Percentiles rank a stretch among this genome's conserved stretches.
These are phyloP conservation scores for Notamacropus eugenii DNA, from an alignment of 2,797 vertebrate species.

Conservation along the genomic window DNA sequence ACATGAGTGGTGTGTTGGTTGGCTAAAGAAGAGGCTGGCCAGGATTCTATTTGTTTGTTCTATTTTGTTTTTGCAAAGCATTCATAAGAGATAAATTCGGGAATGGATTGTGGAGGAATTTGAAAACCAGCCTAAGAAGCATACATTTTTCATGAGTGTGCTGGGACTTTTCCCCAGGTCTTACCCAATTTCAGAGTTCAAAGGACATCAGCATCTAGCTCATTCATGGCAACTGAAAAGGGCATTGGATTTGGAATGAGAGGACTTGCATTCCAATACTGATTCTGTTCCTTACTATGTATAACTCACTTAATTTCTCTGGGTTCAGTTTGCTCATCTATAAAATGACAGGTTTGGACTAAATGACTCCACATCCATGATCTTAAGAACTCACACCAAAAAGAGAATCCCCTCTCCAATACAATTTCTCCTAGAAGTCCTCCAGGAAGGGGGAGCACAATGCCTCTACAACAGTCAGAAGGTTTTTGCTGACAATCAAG, in stretches of 20 bases:
- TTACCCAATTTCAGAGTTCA: background rate
- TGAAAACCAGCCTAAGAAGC: background rate
- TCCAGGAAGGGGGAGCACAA: background rate
- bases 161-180: background rate
- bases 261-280: background rate
- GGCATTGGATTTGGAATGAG: background rate
- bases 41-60: background rate
- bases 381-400: background rate
- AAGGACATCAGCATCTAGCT: background rate
- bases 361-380: background rate
- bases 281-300: background rate
- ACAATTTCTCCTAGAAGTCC: background rate
- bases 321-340: background rate
- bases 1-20: background rate
- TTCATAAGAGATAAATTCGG: background rate
- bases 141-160: background rate
- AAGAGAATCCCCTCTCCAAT: background rate
- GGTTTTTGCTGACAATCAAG: background rate
- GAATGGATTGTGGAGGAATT: background rate
- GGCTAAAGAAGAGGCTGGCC: background rate
- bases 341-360: background rate
- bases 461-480: background rate
- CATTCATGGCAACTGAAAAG: background rate
- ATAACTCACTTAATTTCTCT: background rate
- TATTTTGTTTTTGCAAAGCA: background rate